Evolutionary conservation across 2,113 vertebrate genomes (phyloP).

Genomic region (Mola mola): DNA sequence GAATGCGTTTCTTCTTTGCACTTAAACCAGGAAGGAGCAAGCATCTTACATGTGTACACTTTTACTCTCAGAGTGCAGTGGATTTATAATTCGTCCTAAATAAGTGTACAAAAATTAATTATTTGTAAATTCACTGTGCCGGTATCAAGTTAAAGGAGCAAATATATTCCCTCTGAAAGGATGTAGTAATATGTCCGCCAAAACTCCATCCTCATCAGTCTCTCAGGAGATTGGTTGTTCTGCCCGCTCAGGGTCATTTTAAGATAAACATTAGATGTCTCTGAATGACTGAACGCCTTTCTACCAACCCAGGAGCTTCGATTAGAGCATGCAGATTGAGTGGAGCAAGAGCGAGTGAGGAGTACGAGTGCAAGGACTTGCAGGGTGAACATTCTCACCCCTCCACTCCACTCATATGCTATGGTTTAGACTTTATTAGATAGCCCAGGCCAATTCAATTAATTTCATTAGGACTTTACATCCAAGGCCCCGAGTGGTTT

Average conservation of each 20-base stretch:
- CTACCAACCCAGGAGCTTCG: not conserved
- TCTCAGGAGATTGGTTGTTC: constrained; percentile 9
- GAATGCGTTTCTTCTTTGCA: constrained; percentile 9
- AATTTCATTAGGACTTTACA: constrained; percentile 1
- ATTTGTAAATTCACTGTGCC: not conserved
- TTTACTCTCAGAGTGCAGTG: not conserved
- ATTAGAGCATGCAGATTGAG: too few relatives aligned
- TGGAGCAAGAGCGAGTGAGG: too few relatives aligned
- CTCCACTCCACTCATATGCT: too few relatives aligned
- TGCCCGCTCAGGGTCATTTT: constrained; percentile 23
- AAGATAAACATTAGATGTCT: constrained; percentile 29
- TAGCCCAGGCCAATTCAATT: not conserved
- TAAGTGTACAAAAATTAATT: too few relatives aligned
- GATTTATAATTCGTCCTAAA: not conserved
- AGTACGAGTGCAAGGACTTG: too few relatives aligned
- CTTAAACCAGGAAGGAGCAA: not conserved
- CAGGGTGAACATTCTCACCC: too few relatives aligned
- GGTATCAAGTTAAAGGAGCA: not conserved
- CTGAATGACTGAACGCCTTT: constrained; percentile 18
- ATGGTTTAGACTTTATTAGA: constrained; percentile 10
- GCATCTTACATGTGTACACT: not conserved
- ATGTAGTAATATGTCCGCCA: constrained; percentile 23
- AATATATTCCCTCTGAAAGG: not conserved
- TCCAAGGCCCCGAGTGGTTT: not conserved
- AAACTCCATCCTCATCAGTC: constrained; percentile 20